Conservation (phyloP, 2,113 vertebrate genomes). For the human region GRCh38 chr7:112926001-112926500, state of each 20-base stretch:
- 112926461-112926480: not conserved
- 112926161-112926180: not conserved
- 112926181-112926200: not conserved
- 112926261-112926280: not conserved
- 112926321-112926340: slow-evolving; percentile 2
- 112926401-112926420: not conserved
- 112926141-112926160: not conserved
- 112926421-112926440: not conserved
- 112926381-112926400: not conserved
- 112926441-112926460: slow-evolving; percentile 10
- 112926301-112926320: not conserved
- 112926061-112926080: not conserved
- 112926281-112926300: not conserved
- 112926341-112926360: not conserved
- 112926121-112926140: not conserved
- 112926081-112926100: not conserved
- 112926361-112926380: not conserved
- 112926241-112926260: not conserved
- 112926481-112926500: not conserved
- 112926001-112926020: not conserved
- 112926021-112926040: not conserved
- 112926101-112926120: not conserved
- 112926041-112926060: not conserved
- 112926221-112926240: not conserved
- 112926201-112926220: not conserved